A percentile compares a stretch with the other conserved stretches of the same genome.
Conservation (phyloP, 2,113 vertebrate species). For the Aepyceros melampus region DNA sequence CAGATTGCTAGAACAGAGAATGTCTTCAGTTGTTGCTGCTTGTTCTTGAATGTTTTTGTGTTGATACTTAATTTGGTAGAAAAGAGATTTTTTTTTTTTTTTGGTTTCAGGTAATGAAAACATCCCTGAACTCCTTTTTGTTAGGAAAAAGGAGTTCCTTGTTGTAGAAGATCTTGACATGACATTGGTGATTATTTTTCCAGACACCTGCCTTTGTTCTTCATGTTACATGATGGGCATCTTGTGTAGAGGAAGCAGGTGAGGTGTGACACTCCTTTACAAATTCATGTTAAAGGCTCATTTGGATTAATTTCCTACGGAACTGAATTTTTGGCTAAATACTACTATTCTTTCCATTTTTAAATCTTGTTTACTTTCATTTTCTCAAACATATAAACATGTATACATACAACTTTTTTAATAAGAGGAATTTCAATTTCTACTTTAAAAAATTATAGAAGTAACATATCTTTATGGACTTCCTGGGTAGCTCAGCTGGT, state of each 20-base stretch:
- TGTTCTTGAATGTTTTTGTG: neutral
- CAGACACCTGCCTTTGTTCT: neutral
- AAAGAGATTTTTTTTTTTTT: neutral
- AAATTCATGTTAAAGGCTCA: neutral
- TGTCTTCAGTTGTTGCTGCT: neutral
- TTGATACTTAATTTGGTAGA: neutral
- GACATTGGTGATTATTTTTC: neutral
- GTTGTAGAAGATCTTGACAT: neutral
- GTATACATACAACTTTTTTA: neutral
- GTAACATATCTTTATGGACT: neutral
- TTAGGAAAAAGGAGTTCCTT: neutral
- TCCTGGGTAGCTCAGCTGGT: neutral
- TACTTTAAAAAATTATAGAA: neutral
- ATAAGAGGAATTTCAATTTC: neutral
- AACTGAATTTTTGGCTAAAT: neutral
- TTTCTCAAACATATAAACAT: neutral
- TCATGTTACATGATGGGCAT: accelerated
- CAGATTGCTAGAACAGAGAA: neutral
- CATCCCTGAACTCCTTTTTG: neutral
- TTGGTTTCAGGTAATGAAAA: neutral
- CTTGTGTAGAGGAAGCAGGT: neutral
- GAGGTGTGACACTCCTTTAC: neutral
- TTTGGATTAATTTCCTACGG: neutral
- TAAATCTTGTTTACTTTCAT: neutral
- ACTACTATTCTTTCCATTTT: neutral